A percentile compares a stretch with the other conserved stretches of the same genome.
Conservation (phyloP, 2,113 vertebrate species). For the rat (Rattus norvegicus) region GRCr8 NC_086020.1:113458001-113458500, state of each 20-base stretch:
- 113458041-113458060: background rate
- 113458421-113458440: background rate
- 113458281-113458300: background rate
- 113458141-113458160: background rate
- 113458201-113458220: background rate
- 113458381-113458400: background rate
- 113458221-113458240: background rate
- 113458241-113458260: background rate
- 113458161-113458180: background rate
- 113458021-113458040: background rate
- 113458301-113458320: background rate
- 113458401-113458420: background rate
- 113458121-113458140: background rate
- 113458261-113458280: background rate
- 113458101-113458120: background rate
- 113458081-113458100: too few species aligned
- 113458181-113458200: background rate
- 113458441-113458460: background rate
- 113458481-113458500: background rate
- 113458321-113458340: background rate
- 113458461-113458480: background rate
- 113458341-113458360: background rate
- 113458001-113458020: background rate
- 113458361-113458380: background rate
- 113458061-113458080: background rate